Evolutionary conservation across 64 coral and sea anemone species (phyloP), one percentile per base, ranked within the genome.

Genomic region (Porites lutea): DNA sequence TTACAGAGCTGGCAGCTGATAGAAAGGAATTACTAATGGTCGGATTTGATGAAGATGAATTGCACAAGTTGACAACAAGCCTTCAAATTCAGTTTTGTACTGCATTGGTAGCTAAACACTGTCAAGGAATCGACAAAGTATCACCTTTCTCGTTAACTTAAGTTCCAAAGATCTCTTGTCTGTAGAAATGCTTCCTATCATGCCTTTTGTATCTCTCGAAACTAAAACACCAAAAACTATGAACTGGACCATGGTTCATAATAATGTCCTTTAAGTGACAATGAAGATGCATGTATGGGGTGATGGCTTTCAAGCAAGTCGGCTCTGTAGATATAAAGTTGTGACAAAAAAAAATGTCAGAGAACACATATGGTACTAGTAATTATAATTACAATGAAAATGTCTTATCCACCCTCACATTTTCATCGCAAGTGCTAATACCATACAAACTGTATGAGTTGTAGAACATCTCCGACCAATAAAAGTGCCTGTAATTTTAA

Each of bases 111-210:
- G 70, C 68, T 65, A 52, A 43, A 51, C 70, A 16, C 43, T 47
- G 63, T 52, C 71, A 52, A 52, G 62, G 82, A 86, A 86, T 44
- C 45, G 63, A 21, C 52, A 14, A 43, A 52, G 69, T 45, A 70
- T 20, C 69, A 86, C 69, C 45, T 70, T 53, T 66, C 82, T 47
- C 79, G 83, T 91, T 44, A 91, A 72, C 52, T 91, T 66, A 47
- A 91, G 83, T 91, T 91, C 89, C 52, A 91, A 55, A 71, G 89
- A 82, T 48, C 77, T 22, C 48, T 82, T 91, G 52, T 91, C 82
- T 27, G 78, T 91, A 53, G 16, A 48, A 71, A 51, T 78, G 44
- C 19, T 22, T 57, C 66, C 89, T 55, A 91, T 44, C 52, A 83
- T 70, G 23, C 89, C 79, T 74, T 83, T 37, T 91, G 37, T 72